Conservation (phyloP, 37 sponge, comb jelly and placozoan species). For the Lycopodina hypogea region DNA sequence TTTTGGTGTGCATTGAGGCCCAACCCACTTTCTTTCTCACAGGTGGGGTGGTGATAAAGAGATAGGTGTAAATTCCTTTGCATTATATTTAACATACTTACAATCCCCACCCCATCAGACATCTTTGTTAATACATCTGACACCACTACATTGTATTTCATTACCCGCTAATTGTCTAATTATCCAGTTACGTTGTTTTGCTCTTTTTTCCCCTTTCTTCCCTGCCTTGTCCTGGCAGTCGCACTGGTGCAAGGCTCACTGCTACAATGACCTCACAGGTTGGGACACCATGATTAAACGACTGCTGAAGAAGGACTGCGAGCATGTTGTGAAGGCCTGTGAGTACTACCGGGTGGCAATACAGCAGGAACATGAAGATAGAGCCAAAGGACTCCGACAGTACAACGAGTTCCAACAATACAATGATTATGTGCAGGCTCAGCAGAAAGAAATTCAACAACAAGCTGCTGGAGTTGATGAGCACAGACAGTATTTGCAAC, state of each 20-base stretch:
- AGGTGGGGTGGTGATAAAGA: too few relatives aligned
- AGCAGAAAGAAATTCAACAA: neutral
- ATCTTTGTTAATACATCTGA: too few relatives aligned
- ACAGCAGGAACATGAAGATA: slow-evolving; percentile 53
- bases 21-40: too few relatives aligned
- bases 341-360: slow-evolving; percentile 77
- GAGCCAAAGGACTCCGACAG: neutral
- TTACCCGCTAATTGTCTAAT: too few relatives aligned
- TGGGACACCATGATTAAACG: slow-evolving; percentile 77
- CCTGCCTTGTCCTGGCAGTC: neutral
- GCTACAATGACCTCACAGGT: slow-evolving; percentile 67
- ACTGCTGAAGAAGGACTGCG: slow-evolving; percentile 82
- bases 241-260: neutral
- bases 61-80: too few relatives aligned
- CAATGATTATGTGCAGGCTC: neutral
- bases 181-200: too few relatives aligned
- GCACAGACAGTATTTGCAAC: neutral
- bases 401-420: neutral
- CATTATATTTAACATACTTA: too few relatives aligned
- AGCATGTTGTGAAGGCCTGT: slow-evolving; percentile 68
- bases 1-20: too few relatives aligned
- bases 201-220: too few relatives aligned
- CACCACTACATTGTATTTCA: too few relatives aligned
- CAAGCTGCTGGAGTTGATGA: neutral
- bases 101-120: too few relatives aligned